Evolutionary conservation across 2,113 vertebrate species (phyloP), one percentile per base, ranked within the genome.

Genomic region (Ornithorhynchus anatinus): DNA sequence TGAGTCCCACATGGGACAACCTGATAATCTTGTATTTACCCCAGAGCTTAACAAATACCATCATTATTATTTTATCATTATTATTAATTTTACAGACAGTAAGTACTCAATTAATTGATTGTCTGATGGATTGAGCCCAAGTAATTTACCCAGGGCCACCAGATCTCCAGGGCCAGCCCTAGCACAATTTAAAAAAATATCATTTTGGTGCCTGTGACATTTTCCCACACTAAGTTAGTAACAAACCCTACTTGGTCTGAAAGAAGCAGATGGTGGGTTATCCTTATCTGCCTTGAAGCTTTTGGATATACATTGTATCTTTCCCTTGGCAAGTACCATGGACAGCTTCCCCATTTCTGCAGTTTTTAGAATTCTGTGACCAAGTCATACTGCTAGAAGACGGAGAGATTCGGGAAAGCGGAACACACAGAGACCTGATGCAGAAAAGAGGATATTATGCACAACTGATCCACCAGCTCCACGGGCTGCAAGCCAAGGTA

Each of bases 291-390:
- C 10, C 59, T 59, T 45, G 20, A 59, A 59, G 38, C 27, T 48
- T 37, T 13, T 45, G 38, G 5, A 11, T 3, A 7, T 22, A 10
- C 36, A 23, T 15, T 29, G 6, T 6, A 25, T 50, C 31, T 37
- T 7, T 17, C 15, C n/a, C 36, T 54, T 20, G 47, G n/a, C 7
- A 37, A 14, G 23, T 27, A 31, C 2, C 11, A 27, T 22, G 7
- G 22, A 8, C 57, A 22, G 16, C 6, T 22, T 11, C 29, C 2
- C 8, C 54, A 20, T 76, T 44, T 32, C 32, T 25, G 15, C 44
- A 89, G 96, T 95, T 95, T 81, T 80, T 96, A 51, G 93, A 96
- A 84, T 95, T 91, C 78, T 96, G 95, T 72, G 94, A 97, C 48
- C 76, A 94, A 42, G 87, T 96, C 59, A 66, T 96, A 72, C 56